phyloP scores from a whole-genome alignment of 2,797 vertebrate genomes.

The Rhynchotus rufescens region DNA sequence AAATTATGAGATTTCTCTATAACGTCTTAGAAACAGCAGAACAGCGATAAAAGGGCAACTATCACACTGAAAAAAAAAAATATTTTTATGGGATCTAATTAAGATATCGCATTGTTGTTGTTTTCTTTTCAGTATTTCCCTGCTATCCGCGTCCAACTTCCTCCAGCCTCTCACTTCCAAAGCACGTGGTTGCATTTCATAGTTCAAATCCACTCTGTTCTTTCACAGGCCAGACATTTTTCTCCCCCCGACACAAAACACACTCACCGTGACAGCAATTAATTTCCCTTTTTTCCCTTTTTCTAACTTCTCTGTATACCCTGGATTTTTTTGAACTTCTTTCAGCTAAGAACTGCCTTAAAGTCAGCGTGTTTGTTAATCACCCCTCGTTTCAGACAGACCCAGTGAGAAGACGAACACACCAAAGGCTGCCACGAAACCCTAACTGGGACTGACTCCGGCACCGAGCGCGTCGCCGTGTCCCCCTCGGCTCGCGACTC shows the following conservation, averaged over 20 bases:
- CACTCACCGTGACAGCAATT: background rate
- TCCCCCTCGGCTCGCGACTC: background rate
- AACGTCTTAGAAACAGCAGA: conserved; percentile 37
- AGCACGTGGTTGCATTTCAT: background rate
- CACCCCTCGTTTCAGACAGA: background rate
- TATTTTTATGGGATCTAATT: conserved; percentile 32
- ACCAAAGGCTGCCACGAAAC: conserved; percentile 2
- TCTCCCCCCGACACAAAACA: background rate
- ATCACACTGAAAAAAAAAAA: background rate
- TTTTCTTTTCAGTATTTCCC: background rate
- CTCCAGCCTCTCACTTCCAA: background rate
- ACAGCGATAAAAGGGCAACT: conserved; percentile 27
- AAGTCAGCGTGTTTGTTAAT: background rate
- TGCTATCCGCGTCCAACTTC: background rate
- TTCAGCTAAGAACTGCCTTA: background rate
- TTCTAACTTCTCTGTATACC: background rate
- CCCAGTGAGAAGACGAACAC: background rate
- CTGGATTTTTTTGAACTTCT: background rate
- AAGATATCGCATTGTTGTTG: conserved; percentile 13
- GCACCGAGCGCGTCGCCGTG: background rate
- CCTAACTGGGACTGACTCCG: background rate
- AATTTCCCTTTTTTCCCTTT: background rate
- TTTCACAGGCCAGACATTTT: background rate
- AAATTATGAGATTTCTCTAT: conserved; percentile 26
- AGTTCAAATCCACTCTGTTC: background rate